Evolutionary conservation across 1,140 invertebrate species (phyloP).

Genomic region (Bombus superbus): DNA sequence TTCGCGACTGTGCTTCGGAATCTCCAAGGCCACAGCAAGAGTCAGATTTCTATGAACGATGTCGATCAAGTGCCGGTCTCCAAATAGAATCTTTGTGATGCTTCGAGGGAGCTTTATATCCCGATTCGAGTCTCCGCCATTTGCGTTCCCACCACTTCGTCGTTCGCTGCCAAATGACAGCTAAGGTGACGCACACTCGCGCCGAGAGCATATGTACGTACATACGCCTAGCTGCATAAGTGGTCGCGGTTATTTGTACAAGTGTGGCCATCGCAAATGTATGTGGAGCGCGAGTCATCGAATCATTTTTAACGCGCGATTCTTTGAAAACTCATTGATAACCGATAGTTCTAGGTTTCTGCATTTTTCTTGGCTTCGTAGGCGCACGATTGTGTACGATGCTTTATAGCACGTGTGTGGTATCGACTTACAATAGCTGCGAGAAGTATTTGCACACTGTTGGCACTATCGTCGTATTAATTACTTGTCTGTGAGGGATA

Average conservation of each 20-base stretch:
- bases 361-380: too few species aligned
- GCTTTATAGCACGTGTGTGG: too few species aligned
- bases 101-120: conserved; percentile 47
- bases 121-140: too few species aligned
- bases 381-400: too few species aligned
- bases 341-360: too few species aligned
- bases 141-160: conserved; percentile 43
- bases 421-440: too few species aligned
- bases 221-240: background rate
- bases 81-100: conserved; percentile 37
- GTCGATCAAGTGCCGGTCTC: background rate
- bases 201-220: background rate
- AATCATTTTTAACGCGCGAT: background rate
- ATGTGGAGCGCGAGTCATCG: background rate
- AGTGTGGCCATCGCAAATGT: background rate
- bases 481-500: too few species aligned
- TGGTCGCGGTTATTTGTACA: background rate
- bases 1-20: background rate
- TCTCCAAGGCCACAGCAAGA: too few species aligned
- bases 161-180: background rate
- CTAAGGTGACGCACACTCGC: background rate
- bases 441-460: too few species aligned
- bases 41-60: background rate
- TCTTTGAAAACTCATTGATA: background rate
- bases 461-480: too few species aligned